Evolutionary conservation across 2,888 invertebrate species (phyloP).

Genomic region (Nudaria mundana): DNA sequence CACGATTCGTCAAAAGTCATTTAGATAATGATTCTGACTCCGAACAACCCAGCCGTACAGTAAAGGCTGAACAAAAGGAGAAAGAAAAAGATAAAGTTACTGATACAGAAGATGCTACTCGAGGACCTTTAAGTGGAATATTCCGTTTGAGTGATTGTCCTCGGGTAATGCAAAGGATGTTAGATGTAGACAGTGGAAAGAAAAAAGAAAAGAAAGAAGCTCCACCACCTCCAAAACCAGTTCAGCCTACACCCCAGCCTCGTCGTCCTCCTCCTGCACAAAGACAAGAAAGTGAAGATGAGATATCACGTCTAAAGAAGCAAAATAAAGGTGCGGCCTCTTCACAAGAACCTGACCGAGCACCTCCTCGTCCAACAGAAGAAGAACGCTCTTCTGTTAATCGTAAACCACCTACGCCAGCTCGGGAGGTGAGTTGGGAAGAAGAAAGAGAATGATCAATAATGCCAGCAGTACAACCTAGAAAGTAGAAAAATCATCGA

Average conservation of each 20-base stretch:
- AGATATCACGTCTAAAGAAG: constrained; percentile 92
- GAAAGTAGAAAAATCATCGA: constrained; percentile 67
- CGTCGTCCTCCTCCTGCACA: constrained; percentile 83
- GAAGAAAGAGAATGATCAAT: constrained; percentile 67
- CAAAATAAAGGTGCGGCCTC: constrained; percentile 89
- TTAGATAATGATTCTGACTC: constrained; percentile 90
- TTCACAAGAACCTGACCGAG: constrained; percentile 82
- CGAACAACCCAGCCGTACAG: constrained; percentile 82
- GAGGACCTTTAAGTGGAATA: constrained; percentile 93
- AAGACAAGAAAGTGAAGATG: constrained; percentile 93
- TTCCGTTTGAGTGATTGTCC: constrained; percentile 93
- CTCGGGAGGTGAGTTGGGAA: constrained; percentile 89
- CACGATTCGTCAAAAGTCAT: constrained; percentile 84
- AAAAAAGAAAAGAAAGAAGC: constrained; percentile 89
- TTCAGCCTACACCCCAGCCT: constrained; percentile 79
- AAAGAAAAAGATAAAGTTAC: constrained; percentile 86
- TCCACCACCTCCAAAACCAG: constrained; percentile 77
- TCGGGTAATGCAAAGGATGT: constrained; percentile 92
- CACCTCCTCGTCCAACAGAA: constrained; percentile 73
- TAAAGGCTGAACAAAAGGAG: constrained; percentile 84
- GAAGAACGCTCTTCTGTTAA: constrained; percentile 82
- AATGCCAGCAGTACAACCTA: constrained; percentile 57
- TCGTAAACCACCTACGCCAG: constrained; percentile 85
- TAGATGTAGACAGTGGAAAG: constrained; percentile 88
- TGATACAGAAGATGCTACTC: constrained; percentile 94